phyloP scores from a whole-genome alignment of 2,888 invertebrate genomes.

The Apamea epomidion region DNA sequence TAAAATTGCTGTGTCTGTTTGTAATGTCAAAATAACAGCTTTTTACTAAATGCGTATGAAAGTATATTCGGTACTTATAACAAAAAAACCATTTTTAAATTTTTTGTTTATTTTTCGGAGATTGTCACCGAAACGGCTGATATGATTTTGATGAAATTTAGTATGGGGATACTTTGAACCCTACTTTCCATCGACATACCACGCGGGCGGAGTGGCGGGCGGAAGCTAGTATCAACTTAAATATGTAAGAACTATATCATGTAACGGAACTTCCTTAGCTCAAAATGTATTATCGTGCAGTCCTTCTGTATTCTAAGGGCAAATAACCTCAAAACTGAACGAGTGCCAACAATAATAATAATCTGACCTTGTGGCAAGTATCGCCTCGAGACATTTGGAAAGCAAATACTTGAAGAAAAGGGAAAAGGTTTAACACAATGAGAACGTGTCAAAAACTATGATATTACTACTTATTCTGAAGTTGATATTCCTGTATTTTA shows the following conservation, averaged over 20 bases:
- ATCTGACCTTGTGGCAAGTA: slow-evolving; percentile 25
- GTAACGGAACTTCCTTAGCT: background rate
- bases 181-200: no score
- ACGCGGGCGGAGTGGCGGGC: no score
- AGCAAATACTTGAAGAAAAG: slow-evolving; percentile 46
- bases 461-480: slow-evolving; percentile 38
- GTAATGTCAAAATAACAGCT: no score
- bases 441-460: slow-evolving; percentile 43
- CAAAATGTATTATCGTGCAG: slow-evolving; percentile 10
- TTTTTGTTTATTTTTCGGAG: no score
- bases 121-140: no score
- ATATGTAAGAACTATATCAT: background rate
- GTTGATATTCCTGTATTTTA: slow-evolving; percentile 23
- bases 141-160: no score
- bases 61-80: no score
- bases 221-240: background rate
- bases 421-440: slow-evolving; percentile 31
- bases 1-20: no score
- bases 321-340: slow-evolving; percentile 32
- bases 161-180: no score
- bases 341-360: slow-evolving; percentile 20
- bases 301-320: background rate
- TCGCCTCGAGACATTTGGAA: slow-evolving; percentile 32
- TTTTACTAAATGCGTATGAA: no score
- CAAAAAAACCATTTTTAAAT: no score